Evolutionary conservation across 2,113 vertebrate species (phyloP), one percentile per base, ranked within the genome.

Genomic region (Saguinus midas): DNA sequence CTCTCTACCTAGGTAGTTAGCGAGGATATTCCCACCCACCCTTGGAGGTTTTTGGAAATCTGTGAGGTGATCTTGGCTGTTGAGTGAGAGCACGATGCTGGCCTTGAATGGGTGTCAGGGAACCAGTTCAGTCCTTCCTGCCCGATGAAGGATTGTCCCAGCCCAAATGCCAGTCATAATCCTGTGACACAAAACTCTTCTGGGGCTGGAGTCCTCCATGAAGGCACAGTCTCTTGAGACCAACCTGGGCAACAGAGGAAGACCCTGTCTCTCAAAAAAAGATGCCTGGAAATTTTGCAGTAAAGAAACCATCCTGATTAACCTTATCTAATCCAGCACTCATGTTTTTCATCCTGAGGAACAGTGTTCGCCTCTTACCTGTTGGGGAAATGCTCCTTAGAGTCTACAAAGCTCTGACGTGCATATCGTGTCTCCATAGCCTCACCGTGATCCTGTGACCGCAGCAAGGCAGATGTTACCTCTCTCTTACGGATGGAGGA

Each of bases 91-190:
- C 9, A 25, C 3, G 48, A 87, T 50, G 79, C 68, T 11, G 37
- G 76, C n/a, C 4, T 40, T 86, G 68, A 37, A 40, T 6, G 10
- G 21, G 23, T 11, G 5, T 57, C n/a, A 55, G 2, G 50, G 82
- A 64, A 25, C 25, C 40, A 14, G 2, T 3, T 40, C 13, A 13
- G 4, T 78, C 45, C 35, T 73, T 68, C n/a, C 23, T 82, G n/a
- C 80, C 12, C 35, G 5, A 2, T 1, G 0, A 40, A 40, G 23
- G 20, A 50, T 25, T 4, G 20, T 48, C 27, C n/a, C 14, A 1
- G 2, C 48, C 66, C 10, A 5, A 0, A 0, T 20, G 35, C 48
- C 12, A 21, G 2, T 1, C 3, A 1, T 12, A 20, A 4, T 48
- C 6, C 32, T 25, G 0, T 3, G 78, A 72, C 1, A 55, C 1